Conservation (phyloP, 2,888 invertebrate genomes). For the Dicyrtoma fusca region DNA sequence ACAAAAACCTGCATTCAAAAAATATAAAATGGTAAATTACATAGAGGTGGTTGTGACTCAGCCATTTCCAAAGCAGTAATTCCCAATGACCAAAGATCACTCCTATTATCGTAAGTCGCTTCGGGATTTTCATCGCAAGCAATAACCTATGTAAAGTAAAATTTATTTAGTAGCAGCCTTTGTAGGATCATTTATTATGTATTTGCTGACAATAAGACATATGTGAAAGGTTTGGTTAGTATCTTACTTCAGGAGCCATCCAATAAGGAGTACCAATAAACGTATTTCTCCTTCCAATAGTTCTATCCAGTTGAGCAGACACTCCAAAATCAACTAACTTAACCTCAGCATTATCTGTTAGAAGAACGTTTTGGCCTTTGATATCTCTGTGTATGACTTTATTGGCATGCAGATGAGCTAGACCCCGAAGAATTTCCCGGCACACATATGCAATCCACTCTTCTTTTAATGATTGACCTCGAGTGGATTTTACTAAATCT, state of each 20-base stretch:
- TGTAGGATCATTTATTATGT: too few relatives aligned
- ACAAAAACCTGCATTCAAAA: too few relatives aligned
- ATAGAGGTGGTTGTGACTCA: constrained; percentile 97
- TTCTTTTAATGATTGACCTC: constrained; percentile 96
- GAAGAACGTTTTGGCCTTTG: constrained; percentile 97
- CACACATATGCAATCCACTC: constrained; percentile 99
- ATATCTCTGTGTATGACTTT: constrained; percentile 99
- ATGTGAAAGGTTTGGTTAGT: too few relatives aligned
- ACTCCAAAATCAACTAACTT: constrained; percentile 70
- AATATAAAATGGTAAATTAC: constrained; percentile 69
- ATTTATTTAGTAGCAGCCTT: too few relatives aligned
- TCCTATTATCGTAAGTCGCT: constrained; percentile 98
- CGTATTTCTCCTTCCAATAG: constrained; percentile 97
- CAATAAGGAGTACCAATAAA: constrained; percentile 98
- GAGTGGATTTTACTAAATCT: constrained; percentile 98
- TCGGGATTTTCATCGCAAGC: constrained; percentile 99
- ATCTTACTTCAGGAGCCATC: constrained; percentile 89
- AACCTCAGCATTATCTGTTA: constrained; percentile 99
- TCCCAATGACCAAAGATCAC: constrained; percentile 88
- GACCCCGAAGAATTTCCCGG: constrained; percentile 90
- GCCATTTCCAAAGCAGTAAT: constrained; percentile 99
- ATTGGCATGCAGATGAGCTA: constrained; percentile 96
- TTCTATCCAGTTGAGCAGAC: constrained; percentile 92
- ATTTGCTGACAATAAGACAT: too few relatives aligned
- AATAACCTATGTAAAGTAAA: constrained; percentile 68